Evolutionary conservation across 2,797 vertebrate species (phyloP).

Genomic region (Nasua narica): DNA sequence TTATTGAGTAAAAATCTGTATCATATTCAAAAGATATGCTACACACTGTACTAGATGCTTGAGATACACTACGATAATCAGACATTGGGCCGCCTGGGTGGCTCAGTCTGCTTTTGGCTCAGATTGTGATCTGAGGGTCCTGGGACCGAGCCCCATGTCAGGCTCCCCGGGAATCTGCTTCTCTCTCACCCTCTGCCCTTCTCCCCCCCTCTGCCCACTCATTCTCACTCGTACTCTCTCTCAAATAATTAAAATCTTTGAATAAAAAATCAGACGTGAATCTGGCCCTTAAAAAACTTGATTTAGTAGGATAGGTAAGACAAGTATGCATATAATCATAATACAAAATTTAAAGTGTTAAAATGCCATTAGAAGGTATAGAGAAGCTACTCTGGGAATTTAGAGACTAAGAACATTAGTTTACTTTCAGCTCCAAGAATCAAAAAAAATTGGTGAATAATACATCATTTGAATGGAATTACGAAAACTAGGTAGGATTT

Average conservation of each 20-base stretch:
- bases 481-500: not conserved
- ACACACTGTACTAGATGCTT: not conserved
- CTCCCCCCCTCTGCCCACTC: not conserved
- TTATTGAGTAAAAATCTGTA: constrained; percentile 20
- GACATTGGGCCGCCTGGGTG: not conserved
- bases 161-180: not conserved
- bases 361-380: not conserved
- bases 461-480: not conserved
- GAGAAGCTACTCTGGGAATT: not conserved
- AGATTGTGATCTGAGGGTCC: not conserved
- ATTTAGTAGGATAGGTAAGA: not conserved
- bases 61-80: not conserved
- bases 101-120: not conserved
- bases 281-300: not conserved
- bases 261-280: not conserved
- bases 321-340: not conserved
- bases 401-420: not conserved
- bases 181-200: not conserved
- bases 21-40: not conserved
- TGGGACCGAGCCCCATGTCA: not conserved
- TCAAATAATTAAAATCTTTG: not conserved
- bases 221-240: not conserved
- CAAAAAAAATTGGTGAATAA: not conserved
- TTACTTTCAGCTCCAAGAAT: not conserved
- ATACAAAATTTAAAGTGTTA: constrained; percentile 10